Base-by-base conservation (phyloP, 2,888 invertebrate species). In the Andrena flavipes region DNA sequence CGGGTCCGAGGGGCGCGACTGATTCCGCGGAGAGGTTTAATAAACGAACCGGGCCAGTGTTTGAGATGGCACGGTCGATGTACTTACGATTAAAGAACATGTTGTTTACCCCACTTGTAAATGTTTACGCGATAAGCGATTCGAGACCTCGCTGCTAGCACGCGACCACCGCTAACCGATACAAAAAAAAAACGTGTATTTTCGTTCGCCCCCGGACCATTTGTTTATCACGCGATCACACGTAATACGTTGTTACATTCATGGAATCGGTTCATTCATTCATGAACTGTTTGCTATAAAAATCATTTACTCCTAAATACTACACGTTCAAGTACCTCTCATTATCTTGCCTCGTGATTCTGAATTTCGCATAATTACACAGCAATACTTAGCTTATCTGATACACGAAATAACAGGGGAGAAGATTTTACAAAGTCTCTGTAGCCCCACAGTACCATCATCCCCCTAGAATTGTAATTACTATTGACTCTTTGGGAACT, bases 91-190 rank as follows among this genome's bases (percentile, higher is more conserved):
- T 89, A 89, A 90, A 88, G 90, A 91, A 90, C 90, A 90, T 88
- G 86, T 89, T 89, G 91, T 91, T 92, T 92, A 91, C 88, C 80
- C 84, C 73, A 78, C 77, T 85, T 85, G 89, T 92, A 92, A 92
- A 92, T 91, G 90, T 92, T 92, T 92, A 89, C 86, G 86, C 89
- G 89, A 91, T 91, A 91, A 91, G 90, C 87, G 91, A 88, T 90
- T 86, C 80, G 87, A 88, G 88, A 87, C 88, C 69, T 74, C 87
- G 82, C 87, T 91, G 79, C 80, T 76, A 80, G 84, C 84, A 88
- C 86, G 88, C 84, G 87, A 82, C 84, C 62, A 56, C 64, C 30
- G 64, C 26, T 73, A 72, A 78, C 65, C 56, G 71, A 75, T 80
- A 77, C 75, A 84, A 78, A 82, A 80, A 81, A 72, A 49, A 70